Percentiles rank a stretch among this genome's conserved stretches.
These are phyloP conservation scores for Hesperophylax magnus DNA, from an alignment of 1,140 invertebrate species.

Conservation along the genomic window DNA sequence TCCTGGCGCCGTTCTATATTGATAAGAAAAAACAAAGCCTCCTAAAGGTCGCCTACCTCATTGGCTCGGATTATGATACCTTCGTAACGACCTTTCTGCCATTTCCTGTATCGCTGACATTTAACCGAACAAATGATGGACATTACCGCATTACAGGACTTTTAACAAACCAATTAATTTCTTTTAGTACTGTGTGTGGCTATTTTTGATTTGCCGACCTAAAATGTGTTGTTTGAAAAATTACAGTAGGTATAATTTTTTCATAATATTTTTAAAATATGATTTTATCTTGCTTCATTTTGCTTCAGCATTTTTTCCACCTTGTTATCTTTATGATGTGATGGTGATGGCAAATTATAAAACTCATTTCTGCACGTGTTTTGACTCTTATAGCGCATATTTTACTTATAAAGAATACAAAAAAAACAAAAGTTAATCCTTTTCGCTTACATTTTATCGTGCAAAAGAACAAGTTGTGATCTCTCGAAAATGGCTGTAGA, in stretches of 20 bases:
- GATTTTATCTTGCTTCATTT: no score
- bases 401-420: no score
- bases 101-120: constrained; percentile 43
- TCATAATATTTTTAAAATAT: no score
- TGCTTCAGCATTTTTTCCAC: no score
- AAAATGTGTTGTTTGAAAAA: no score
- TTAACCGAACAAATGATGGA: constrained; percentile 38
- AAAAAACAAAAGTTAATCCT: not conserved
- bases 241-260: no score
- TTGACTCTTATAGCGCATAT: no score
- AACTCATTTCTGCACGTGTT: no score
- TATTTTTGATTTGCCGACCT: no score
- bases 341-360: no score
- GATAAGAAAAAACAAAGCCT: constrained; percentile 57
- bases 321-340: no score
- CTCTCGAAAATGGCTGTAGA: constrained; percentile 33
- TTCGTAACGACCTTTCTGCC: constrained; percentile 43
- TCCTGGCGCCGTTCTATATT: constrained; percentile 53
- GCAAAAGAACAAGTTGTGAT: constrained; percentile 6
- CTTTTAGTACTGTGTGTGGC: no score
- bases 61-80: constrained; percentile 37
- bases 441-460: not conserved
- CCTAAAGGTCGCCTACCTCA: constrained; percentile 50
- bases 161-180: not conserved
- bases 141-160: not conserved